A percentile compares a stretch with the other conserved stretches of the same genome.
phyloP scores from a whole-genome alignment of 2,113 vertebrate species.

The Terrapene triunguis region DNA sequence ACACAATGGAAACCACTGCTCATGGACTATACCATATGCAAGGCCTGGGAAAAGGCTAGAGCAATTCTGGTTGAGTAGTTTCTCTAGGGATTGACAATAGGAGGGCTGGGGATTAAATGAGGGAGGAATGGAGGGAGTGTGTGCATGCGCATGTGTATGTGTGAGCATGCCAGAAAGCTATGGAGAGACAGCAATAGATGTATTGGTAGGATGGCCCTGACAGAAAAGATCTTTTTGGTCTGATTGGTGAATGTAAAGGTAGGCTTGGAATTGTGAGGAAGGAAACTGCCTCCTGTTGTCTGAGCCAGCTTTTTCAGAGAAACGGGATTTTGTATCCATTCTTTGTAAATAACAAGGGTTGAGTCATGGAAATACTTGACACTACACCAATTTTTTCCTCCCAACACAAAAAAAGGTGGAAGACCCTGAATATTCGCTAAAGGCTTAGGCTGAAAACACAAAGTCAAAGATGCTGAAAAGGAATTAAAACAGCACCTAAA shows the following conservation, averaged over 20 bases:
- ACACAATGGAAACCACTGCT: no score
- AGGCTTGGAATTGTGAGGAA: not conserved
- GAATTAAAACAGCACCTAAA: not conserved
- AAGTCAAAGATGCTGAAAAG: not conserved
- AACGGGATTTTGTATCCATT: not conserved
- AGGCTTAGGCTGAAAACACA: not conserved
- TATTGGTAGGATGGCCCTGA: not conserved
- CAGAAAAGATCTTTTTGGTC: not conserved
- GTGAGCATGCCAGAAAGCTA: not conserved
- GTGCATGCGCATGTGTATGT: fast-evolving
- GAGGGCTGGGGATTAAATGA: no score
- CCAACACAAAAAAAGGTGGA: not conserved
- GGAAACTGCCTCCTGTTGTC: not conserved
- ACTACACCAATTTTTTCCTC: not conserved
- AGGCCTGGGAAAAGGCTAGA: no score
- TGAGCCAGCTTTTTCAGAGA: not conserved
- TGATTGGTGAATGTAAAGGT: not conserved
- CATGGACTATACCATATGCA: no score
- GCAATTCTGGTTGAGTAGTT: no score
- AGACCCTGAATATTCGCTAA: not conserved
- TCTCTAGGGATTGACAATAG: no score
- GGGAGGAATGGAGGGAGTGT: no score
- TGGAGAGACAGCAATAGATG: not conserved
- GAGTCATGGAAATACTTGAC: not conserved
- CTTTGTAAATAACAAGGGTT: not conserved